Evolutionary conservation across 2,113 vertebrate species (phyloP), one percentile per base, ranked within the genome.

Genomic region (Indicator maculatus): DNA sequence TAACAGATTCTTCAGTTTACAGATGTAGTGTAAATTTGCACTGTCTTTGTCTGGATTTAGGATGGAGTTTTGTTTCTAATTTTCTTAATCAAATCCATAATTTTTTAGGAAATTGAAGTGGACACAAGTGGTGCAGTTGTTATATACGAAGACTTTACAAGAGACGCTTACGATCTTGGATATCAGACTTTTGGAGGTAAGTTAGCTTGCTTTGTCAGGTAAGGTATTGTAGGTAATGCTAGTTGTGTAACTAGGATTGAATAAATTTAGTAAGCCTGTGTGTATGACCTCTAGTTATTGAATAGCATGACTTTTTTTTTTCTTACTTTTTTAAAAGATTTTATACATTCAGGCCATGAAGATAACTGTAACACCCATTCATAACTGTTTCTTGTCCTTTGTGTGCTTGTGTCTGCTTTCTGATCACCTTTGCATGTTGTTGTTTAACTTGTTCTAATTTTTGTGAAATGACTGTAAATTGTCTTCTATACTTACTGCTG

Each of bases 121-220:
- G 96, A 96, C 74, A 95, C 96, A 79, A 95, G 95, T 86, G 96
- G 81, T 50, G 94, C 96, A 41, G 90, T 97, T 81, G 96, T 92
- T 88, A 94, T 96, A 85, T 96, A 95, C 67, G 96, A 97, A 92
- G 96, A 96, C 69, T 97, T 97, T 80, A 97, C 97, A 56, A 96
- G 96, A 95, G 97, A 97, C 80, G 97, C 97, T 33, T 97, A 95
- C 41, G 97, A 97, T 89, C 88, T 95, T 64, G 93, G 96, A 3
- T 96, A 96, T 90, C 96, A 97, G 90, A 96, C 96, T 67, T 97
- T 97, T 86, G 97, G 96, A 95, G 95, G 96, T 96, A 92, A 96
- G 93, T 41, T 23, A 45, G 28, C 91, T 95, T 93, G 31, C 45
- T 89, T 94, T 92, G 23, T 90, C 66, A 38, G 88, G 55, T 88